Base-by-base conservation (phyloP, 2,888 invertebrate genomes). In the Parascotia fuliginaria region DNA sequence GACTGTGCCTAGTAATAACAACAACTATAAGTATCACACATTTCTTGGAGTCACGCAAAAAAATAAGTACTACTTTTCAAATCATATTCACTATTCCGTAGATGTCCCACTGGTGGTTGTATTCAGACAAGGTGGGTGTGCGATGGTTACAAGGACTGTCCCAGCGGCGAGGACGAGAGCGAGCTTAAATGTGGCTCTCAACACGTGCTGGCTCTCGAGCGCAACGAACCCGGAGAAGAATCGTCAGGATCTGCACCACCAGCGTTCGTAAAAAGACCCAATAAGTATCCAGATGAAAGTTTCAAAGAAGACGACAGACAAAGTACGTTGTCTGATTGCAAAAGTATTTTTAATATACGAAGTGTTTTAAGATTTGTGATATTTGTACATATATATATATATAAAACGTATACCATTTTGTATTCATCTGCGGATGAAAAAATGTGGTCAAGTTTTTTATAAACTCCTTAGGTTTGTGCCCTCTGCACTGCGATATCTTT, bases 71-170 rank as follows among this genome's bases (percentile, higher is more conserved):
- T n/a, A n/a, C n/a, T n/a, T n/a, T n/a, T n/a, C n/a, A n/a, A n/a
- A n/a, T n/a, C n/a, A 11, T n/a, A 29, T 29, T 12, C 3, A 12
- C 9, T 16, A 4, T 19, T 56, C 36, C 45, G 32, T 74, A 92
- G 92, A 9, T 92, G 92, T 60, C 74, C 66, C 3, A 77, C 81
- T 1, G 89, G 90, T 3, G 77, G 77, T 1, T 92, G 92, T 57
- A 84, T 92, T 36, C 71, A 77, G 11, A 85, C 81, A 39, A 80
- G 85, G 2, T 92, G 92, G 92, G 54, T 89, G 12, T 93, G 92
- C 61, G 92, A 93, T 51, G 92, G 92, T 0, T 92, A 91, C 71
- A 70, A 80, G 0, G 92, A 92, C 74, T 92, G 92, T 50, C 79
- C 87, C 0, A 72, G 66, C 0, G 90, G 87, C 0, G 91, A 91